A percentile compares a stretch with the other conserved stretches of the same genome.
phyloP scores from a whole-genome alignment of 1,140 invertebrate genomes.

The Neodiprion lecontei region DNA sequence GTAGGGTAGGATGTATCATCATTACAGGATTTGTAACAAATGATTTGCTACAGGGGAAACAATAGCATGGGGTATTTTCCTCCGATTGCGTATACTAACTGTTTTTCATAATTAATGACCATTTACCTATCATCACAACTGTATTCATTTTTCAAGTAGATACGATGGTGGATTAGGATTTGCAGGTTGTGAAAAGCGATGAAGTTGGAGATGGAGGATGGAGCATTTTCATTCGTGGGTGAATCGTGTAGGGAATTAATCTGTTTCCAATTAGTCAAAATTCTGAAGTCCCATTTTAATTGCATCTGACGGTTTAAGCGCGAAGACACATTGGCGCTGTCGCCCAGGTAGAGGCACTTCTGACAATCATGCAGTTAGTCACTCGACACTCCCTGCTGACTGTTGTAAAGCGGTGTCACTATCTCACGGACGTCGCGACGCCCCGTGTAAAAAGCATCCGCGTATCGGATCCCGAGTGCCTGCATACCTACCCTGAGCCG shows the following conservation, averaged over 20 bases:
- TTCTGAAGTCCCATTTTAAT: constrained; percentile 34
- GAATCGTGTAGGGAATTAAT: constrained; percentile 26
- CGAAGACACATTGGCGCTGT: constrained; percentile 27
- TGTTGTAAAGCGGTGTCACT: constrained; percentile 5
- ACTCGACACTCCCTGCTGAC: constrained; percentile 14
- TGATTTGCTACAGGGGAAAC: too few species aligned
- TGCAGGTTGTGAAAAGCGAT: not conserved
- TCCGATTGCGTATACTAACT: too few species aligned
- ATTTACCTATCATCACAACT: not conserved
- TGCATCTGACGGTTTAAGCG: constrained; percentile 38
- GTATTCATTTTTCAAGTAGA: not conserved
- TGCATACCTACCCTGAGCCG: constrained; percentile 26
- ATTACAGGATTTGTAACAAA: too few species aligned
- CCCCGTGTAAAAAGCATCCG: not conserved
- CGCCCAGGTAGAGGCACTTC: constrained; percentile 11
- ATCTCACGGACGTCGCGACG: constrained; percentile 12
- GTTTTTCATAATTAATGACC: too few species aligned
- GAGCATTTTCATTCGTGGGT: not conserved
- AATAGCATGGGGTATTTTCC: too few species aligned
- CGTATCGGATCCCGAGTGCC: not conserved
- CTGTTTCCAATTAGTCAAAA: constrained; percentile 44
- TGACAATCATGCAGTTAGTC: constrained; percentile 1
- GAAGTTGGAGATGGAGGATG: not conserved
- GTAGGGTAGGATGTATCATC: too few species aligned
- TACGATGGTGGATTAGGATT: not conserved